A percentile compares a stretch with the other conserved stretches of the same genome.
phyloP scores from a whole-genome alignment of 2,888 invertebrate genomes.

The Ceriagrion tenellum region DNA sequence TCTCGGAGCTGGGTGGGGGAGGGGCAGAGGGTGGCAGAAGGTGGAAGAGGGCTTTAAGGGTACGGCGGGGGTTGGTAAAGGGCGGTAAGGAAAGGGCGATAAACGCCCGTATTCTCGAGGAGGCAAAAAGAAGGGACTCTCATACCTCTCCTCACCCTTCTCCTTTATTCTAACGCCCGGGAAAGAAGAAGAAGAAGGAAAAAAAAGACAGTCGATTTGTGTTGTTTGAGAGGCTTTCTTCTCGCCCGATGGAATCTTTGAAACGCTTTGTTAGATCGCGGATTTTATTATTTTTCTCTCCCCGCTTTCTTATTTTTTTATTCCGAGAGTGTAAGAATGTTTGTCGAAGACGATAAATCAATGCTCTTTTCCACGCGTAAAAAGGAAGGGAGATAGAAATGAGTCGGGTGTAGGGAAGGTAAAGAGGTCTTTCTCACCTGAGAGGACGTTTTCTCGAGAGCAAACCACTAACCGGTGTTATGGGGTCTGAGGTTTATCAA shows the following conservation, averaged over 20 bases:
- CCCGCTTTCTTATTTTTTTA: not conserved
- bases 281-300: not conserved
- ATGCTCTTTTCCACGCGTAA: not conserved
- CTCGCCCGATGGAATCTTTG: slow-evolving; percentile 30
- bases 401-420: not conserved
- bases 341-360: slow-evolving; percentile 49
- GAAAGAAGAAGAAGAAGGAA: not conserved
- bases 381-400: not conserved
- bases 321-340: not conserved
- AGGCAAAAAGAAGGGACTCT: not conserved
- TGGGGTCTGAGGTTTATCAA: not conserved
- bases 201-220: slow-evolving; percentile 29
- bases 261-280: slow-evolving; percentile 45
- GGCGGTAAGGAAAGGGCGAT: not conserved
- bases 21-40: not conserved
- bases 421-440: not conserved
- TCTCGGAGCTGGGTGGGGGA: not conserved
- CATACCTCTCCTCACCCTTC: not conserved
- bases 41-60: not conserved
- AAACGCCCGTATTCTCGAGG: not conserved
- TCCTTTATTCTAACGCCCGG: slow-evolving; percentile 28
- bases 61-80: not conserved
- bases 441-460: not conserved
- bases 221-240: slow-evolving; percentile 46
- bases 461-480: not conserved